Conservation (phyloP, 2,113 vertebrate species). For the Rhinopithecus roxellana region DNA sequence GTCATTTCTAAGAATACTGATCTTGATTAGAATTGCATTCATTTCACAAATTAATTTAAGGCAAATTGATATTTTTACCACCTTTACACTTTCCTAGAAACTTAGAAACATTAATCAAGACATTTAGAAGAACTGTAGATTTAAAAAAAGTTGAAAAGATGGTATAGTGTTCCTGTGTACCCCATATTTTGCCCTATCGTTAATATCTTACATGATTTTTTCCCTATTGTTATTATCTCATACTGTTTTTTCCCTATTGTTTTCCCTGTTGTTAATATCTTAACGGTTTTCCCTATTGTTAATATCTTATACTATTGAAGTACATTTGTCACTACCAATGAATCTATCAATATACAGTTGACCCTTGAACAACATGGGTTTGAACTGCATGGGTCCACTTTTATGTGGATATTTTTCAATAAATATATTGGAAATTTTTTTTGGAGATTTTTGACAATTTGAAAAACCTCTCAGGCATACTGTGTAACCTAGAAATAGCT, state of each 20-base stretch:
- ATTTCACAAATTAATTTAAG: conserved; percentile 12
- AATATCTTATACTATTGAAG: background rate
- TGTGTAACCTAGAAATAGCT: background rate
- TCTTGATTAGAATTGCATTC: background rate
- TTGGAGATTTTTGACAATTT: background rate
- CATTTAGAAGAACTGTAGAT: conserved; percentile 1
- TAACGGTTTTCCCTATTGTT: background rate
- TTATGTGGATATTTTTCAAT: background rate
- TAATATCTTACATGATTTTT: background rate
- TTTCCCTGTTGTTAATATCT: background rate
- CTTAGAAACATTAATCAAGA: background rate
- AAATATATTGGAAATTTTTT: background rate
- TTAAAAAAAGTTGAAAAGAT: background rate
- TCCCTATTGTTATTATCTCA: background rate
- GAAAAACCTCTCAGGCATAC: background rate
- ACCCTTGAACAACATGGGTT: background rate
- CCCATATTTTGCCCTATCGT: background rate
- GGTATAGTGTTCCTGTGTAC: background rate
- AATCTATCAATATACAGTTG: background rate
- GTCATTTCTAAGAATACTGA: background rate
- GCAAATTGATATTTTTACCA: background rate
- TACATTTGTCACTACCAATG: background rate
- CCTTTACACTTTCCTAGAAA: background rate
- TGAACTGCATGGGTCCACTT: background rate
- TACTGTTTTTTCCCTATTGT: background rate